Conservation (phyloP, 1,140 invertebrate species). For the Teleogryllus occipitalis region DNA sequence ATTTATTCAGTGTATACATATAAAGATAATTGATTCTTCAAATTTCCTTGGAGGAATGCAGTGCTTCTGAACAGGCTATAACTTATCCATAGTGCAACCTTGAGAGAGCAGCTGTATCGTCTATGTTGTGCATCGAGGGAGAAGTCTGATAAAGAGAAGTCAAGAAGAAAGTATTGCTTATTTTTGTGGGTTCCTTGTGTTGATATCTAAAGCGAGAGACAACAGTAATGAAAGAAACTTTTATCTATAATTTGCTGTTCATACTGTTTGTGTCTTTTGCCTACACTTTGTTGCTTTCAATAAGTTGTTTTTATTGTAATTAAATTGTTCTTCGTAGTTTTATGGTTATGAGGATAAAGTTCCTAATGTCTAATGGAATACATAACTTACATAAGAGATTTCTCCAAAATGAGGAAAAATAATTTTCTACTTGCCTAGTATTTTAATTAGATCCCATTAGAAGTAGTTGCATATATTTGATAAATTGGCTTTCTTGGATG, state of each 20-base stretch:
- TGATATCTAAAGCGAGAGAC: not conserved
- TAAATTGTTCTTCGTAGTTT: not conserved
- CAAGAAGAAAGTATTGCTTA: not conserved
- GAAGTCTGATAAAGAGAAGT: not conserved
- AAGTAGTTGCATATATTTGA: not conserved
- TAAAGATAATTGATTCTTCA: too few relatives aligned
- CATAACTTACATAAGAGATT: not conserved
- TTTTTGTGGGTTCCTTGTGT: not conserved
- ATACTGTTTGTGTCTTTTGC: too few relatives aligned
- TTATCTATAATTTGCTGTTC: too few relatives aligned
- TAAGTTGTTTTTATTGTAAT: not conserved
- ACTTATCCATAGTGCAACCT: too few relatives aligned
- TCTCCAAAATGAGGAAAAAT: not conserved
- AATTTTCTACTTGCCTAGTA: not conserved
- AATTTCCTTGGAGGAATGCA: too few relatives aligned
- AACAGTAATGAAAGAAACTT: not conserved
- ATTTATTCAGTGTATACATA: too few relatives aligned
- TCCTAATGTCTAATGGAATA: not conserved
- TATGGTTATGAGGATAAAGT: not conserved
- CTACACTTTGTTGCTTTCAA: not conserved
- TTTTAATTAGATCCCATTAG: not conserved
- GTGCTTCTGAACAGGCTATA: too few relatives aligned
- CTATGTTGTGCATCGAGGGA: not conserved
- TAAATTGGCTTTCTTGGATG: too few relatives aligned
- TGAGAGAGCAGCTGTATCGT: not conserved